phyloP scores from a whole-genome alignment of 30 jellyfish, hydroid and myxozoan species.

The Calvadosia cruxmelitensis region DNA sequence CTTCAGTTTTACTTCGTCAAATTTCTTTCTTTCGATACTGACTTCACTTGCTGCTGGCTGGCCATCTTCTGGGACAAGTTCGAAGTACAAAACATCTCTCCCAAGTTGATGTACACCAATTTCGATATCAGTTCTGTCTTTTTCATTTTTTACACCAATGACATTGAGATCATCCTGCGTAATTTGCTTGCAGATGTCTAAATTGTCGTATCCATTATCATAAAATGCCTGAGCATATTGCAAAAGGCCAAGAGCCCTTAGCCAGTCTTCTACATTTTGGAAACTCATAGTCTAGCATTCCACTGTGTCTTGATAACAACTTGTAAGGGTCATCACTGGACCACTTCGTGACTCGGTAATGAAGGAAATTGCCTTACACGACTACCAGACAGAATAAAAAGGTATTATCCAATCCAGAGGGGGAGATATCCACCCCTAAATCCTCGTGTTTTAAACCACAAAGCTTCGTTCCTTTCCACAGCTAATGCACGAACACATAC shows the following conservation, averaged over 20 bases:
- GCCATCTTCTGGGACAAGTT: constrained; percentile 51
- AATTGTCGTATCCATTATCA: constrained; percentile 88
- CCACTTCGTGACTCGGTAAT: too few relatives aligned
- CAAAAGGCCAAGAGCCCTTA: constrained; percentile 72
- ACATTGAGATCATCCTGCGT: constrained; percentile 66
- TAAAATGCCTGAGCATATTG: constrained; percentile 89
- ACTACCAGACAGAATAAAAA: too few relatives aligned
- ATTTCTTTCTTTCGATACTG: constrained; percentile 7
- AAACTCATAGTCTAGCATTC: constrained; percentile 12
- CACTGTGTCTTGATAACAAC: not conserved
- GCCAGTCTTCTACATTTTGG: constrained; percentile 92
- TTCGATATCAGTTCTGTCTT: constrained; percentile 65
- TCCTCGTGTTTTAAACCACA: too few relatives aligned
- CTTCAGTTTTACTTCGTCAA: constrained; percentile 44
- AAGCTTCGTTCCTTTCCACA: not conserved
- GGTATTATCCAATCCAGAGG: too few relatives aligned
- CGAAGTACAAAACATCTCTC: constrained; percentile 63
- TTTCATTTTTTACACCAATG: constrained; percentile 53
- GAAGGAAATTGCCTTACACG: too few relatives aligned
- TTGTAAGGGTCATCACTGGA: not conserved
- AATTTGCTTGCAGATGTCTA: constrained; percentile 68
- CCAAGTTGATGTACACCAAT: constrained; percentile 62
- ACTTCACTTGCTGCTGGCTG: constrained; percentile 9
- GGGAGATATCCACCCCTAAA: too few relatives aligned
- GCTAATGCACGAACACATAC: not conserved